Evolutionary conservation across 1,140 invertebrate genomes (phyloP).

Genomic region (Danaus melanippus): DNA sequence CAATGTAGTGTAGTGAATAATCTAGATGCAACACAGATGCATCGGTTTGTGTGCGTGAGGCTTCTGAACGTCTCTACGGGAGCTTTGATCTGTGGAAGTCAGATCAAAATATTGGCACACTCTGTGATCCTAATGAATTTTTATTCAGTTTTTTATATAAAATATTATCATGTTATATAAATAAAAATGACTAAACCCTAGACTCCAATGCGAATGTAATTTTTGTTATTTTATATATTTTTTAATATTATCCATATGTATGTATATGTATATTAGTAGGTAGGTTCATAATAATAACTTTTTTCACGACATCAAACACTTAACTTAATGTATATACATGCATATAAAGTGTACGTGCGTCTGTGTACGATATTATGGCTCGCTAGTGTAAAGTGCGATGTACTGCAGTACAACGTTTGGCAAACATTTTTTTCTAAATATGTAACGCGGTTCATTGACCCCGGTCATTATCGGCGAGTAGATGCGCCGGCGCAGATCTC

Average conservation of each 20-base stretch:
- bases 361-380: conserved; percentile 14
- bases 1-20: conserved; percentile 23
- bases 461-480: conserved; percentile 59
- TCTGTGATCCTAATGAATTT: no score
- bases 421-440: conserved; percentile 72
- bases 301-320: no score
- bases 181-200: conserved; percentile 2
- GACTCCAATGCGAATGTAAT: not conserved
- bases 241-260: not conserved
- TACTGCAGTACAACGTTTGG: conserved; percentile 43
- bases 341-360: not conserved
- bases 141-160: no score
- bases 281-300: no score
- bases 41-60: conserved; percentile 17
- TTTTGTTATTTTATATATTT: not conserved
- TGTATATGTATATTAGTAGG: not conserved
- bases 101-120: conserved; percentile 16
- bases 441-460: conserved; percentile 52
- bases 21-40: conserved; percentile 21
- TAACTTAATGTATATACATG: no score
- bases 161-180: not conserved
- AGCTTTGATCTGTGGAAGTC: conserved; percentile 24
- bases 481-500: conserved; percentile 44
- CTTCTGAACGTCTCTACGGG: conserved; percentile 33
- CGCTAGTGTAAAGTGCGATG: conserved; percentile 25